These are phyloP conservation scores for Aricia artaxerxes DNA, from an alignment of 2,888 invertebrate genomes.

Conservation along the genomic window DNA sequence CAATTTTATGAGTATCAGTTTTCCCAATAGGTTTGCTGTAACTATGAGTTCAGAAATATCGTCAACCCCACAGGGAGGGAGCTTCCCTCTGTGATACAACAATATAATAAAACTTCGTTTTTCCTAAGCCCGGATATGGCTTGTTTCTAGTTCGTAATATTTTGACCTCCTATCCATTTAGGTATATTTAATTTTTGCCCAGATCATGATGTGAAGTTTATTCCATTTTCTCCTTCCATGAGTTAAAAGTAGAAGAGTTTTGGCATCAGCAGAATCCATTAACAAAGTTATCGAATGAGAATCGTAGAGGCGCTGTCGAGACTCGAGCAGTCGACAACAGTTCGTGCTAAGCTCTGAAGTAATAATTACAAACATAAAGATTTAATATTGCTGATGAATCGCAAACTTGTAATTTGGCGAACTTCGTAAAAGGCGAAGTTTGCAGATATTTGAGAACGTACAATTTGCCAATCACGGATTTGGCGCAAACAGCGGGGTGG, in stretches of 20 bases:
- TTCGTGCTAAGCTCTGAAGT: no score
- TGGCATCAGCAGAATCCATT: no score
- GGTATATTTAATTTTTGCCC: no score
- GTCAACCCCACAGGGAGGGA: neutral
- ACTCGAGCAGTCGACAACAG: no score
- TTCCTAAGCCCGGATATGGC: neutral
- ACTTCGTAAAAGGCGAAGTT: neutral
- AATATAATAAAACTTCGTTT: constrained; percentile 16
- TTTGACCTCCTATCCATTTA: neutral
- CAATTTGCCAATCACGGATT: neutral
- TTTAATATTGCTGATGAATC: neutral
- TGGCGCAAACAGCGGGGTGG: neutral
- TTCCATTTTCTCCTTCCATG: no score
- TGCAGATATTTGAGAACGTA: neutral
- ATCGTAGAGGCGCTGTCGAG: no score
- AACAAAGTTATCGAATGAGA: no score
- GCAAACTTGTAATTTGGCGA: neutral
- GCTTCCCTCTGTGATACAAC: neutral
- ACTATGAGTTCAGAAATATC: neutral
- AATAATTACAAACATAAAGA: neutral
- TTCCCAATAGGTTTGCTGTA: neutral
- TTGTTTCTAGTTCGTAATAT: neutral
- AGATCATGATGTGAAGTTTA: no score
- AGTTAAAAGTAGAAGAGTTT: no score
- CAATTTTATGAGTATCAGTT: neutral